Conservation (phyloP, 2,113 vertebrate genomes). For the Sturnus vulgaris region DNA sequence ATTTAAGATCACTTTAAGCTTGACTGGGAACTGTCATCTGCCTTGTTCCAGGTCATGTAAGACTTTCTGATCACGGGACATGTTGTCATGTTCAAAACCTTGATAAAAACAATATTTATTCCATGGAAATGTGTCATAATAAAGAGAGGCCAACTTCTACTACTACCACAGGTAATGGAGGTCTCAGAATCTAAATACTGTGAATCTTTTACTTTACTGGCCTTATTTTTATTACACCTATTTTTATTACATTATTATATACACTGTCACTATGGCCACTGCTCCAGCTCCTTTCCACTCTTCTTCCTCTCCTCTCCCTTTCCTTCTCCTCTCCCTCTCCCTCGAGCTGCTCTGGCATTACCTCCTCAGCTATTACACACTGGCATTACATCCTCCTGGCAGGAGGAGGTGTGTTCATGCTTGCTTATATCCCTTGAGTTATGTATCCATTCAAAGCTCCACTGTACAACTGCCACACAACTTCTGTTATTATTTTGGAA, state of each 20-base stretch:
- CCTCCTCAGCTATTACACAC: background rate
- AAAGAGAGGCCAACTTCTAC: constrained; percentile 62
- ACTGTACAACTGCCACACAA: background rate
- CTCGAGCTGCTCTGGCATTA: background rate
- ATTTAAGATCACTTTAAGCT: background rate
- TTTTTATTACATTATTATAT: background rate
- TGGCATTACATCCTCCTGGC: fast-evolving
- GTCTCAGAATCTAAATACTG: background rate
- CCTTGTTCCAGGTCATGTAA: constrained; percentile 56
- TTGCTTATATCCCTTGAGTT: background rate
- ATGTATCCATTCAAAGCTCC: background rate
- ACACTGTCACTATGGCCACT: fast-evolving
- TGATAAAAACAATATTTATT: constrained; percentile 53
- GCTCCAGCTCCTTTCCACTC: background rate
- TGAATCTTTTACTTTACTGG: background rate
- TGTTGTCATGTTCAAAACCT: constrained; percentile 49
- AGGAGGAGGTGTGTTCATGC: background rate
- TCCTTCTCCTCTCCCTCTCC: background rate
- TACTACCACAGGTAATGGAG: constrained; percentile 58
- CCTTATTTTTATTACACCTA: background rate
- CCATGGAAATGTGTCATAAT: constrained; percentile 50
- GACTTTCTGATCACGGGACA: constrained; percentile 32
- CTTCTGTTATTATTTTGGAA: background rate
- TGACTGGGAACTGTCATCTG: background rate
- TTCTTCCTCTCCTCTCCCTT: background rate